Evolutionary conservation across 2,888 invertebrate genomes (phyloP).

Genomic region (Eilema caniola): DNA sequence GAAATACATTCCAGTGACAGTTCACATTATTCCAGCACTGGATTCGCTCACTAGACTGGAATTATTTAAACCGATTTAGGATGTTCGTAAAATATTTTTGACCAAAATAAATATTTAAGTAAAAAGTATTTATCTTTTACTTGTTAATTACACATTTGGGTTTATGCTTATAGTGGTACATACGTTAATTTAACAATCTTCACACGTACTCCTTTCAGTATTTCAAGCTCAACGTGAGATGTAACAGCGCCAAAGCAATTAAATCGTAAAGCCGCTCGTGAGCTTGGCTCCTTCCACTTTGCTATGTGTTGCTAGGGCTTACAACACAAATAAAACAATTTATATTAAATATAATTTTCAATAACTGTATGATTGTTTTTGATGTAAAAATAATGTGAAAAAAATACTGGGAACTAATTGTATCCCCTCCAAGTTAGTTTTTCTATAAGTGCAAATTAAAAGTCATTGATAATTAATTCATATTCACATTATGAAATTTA

Average conservation of each 20-base stretch:
- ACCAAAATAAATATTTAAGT: too few relatives aligned
- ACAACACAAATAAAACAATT: conserved; percentile 23
- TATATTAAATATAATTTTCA: background rate
- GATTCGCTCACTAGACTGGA: too few relatives aligned
- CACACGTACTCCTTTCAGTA: conserved; percentile 48
- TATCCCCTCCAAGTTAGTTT: too few relatives aligned
- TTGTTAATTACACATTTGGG: background rate
- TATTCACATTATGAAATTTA: too few relatives aligned
- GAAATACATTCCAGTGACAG: too few relatives aligned
- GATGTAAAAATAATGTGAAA: background rate
- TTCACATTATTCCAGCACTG: too few relatives aligned
- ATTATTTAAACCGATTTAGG: too few relatives aligned
- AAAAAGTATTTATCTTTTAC: background rate
- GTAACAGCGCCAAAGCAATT: conserved; percentile 84
- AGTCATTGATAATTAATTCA: too few relatives aligned
- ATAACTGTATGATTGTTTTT: background rate
- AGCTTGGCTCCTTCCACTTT: conserved; percentile 57
- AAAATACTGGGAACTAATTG: too few relatives aligned
- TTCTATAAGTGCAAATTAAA: too few relatives aligned
- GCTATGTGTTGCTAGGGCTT: conserved; percentile 38
- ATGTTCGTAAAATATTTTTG: too few relatives aligned
- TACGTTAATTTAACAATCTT: conserved; percentile 27
- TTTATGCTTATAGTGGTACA: background rate
- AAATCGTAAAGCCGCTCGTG: conserved; percentile 72
- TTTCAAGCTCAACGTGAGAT: conserved; percentile 55